phyloP scores from a whole-genome alignment of 1,140 invertebrate genomes.

The Apis cerana region DNA sequence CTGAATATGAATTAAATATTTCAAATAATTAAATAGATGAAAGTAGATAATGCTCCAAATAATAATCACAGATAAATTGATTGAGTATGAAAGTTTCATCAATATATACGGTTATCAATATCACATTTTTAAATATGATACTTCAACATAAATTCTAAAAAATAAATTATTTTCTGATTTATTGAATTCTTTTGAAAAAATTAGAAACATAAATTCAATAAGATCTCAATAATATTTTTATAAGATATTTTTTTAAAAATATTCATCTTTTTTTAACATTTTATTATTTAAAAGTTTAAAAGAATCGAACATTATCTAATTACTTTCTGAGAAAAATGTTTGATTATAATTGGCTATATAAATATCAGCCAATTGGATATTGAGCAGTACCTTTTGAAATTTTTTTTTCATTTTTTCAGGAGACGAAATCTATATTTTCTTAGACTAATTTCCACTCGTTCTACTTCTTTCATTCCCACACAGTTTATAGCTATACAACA shows the following conservation, averaged over 20 bases:
- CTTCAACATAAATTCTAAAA: not conserved
- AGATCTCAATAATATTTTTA: not conserved
- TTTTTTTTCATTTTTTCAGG: slow-evolving; percentile 27
- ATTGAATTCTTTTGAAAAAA: not conserved
- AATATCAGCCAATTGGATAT: slow-evolving; percentile 4
- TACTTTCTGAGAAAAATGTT: not conserved
- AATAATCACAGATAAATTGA: slow-evolving; percentile 18
- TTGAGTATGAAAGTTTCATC: not conserved
- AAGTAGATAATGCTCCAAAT: slow-evolving; percentile 10
- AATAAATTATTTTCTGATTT: slow-evolving; percentile 4
- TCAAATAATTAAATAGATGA: not conserved
- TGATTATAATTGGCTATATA: slow-evolving; percentile 3
- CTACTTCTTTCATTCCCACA: slow-evolving; percentile 9
- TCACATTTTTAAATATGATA: not conserved
- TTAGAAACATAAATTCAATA: not conserved
- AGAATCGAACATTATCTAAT: slow-evolving; percentile 45
- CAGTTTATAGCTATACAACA: slow-evolving; percentile 45
- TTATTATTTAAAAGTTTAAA: not conserved
- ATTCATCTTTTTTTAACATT: not conserved
- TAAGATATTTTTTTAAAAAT: not conserved
- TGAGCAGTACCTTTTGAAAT: slow-evolving; percentile 29
- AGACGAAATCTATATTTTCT: slow-evolving; percentile 19
- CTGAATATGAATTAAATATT: not conserved
- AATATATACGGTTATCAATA: not conserved
- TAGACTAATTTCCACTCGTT: slow-evolving; percentile 23